phyloP scores from a whole-genome alignment of 2,113 vertebrate species.

The Pelvicachromis taeniatus region DNA sequence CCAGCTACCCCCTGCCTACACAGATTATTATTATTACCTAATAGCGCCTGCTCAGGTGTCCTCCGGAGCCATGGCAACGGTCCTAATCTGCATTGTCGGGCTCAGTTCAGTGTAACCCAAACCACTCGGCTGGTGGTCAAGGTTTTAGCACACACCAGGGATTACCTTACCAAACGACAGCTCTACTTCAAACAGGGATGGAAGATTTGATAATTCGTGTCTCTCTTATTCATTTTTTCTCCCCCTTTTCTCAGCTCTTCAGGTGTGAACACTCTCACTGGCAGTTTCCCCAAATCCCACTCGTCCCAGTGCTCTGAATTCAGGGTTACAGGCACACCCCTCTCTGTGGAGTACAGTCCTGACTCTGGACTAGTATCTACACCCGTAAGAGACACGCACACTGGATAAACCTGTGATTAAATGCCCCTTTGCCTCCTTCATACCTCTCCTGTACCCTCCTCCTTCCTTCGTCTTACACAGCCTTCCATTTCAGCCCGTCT shows the following conservation, averaged over 20 bases:
- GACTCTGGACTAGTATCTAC: slow-evolving; percentile 78
- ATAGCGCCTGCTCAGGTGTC: slow-evolving; percentile 69
- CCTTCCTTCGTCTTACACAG: background rate
- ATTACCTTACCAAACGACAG: slow-evolving; percentile 50
- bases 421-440: background rate
- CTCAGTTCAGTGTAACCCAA: slow-evolving; percentile 72
- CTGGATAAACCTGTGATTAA: background rate
- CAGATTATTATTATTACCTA: slow-evolving; percentile 44
- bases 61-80: slow-evolving; percentile 58
- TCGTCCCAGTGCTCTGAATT: slow-evolving; percentile 71
- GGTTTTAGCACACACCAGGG: slow-evolving; percentile 50
- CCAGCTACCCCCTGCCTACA: background rate
- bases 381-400: slow-evolving; percentile 73
- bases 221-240: background rate
- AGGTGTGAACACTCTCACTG: slow-evolving; percentile 78
- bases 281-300: slow-evolving; percentile 67
- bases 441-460: background rate
- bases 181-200: background rate
- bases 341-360: slow-evolving; percentile 66
- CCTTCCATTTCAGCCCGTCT: background rate
- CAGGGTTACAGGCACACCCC: slow-evolving; percentile 40
- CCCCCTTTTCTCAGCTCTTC: slow-evolving; percentile 74
- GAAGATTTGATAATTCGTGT: background rate
- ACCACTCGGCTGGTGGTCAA: slow-evolving; percentile 53
- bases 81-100: slow-evolving; percentile 65